Evolutionary conservation across 2,797 vertebrate species (phyloP).

Genomic region (Chiloscyllium punctatum): DNA sequence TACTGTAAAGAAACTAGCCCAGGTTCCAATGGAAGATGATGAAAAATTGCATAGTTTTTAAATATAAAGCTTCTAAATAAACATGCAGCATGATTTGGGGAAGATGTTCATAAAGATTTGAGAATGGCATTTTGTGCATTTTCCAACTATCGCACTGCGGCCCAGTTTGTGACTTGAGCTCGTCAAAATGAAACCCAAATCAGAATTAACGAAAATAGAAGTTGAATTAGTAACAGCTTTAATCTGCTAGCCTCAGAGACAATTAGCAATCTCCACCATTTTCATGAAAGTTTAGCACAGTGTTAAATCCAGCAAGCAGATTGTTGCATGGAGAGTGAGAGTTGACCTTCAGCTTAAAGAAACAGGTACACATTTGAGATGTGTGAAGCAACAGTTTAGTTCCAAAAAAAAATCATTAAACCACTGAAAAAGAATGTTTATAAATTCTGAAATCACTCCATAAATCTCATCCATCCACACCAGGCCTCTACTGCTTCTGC

Average conservation of each 20-base stretch:
- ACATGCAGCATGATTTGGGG: background rate
- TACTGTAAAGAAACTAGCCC: background rate
- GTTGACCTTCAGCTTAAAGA: too few relatives aligned
- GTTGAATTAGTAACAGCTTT: background rate
- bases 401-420: background rate
- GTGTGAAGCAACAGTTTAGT: background rate
- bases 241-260: background rate
- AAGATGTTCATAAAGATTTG: background rate
- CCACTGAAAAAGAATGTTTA: background rate
- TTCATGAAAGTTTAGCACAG: background rate
- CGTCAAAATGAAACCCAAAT: background rate
- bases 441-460: background rate
- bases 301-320: background rate
- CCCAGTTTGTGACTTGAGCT: background rate
- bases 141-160: background rate
- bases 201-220: background rate
- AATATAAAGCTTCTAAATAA: background rate
- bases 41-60: background rate
- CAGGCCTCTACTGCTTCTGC: background rate
- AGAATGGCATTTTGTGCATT: background rate
- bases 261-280: background rate
- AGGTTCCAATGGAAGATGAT: background rate
- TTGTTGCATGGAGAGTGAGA: too few relatives aligned
- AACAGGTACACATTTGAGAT: background rate
- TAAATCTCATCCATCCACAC: background rate